A percentile compares a stretch with the other conserved stretches of the same genome.
phyloP scores from a whole-genome alignment of 1,140 invertebrate genomes.

The Eriosoma lanigerum region DNA sequence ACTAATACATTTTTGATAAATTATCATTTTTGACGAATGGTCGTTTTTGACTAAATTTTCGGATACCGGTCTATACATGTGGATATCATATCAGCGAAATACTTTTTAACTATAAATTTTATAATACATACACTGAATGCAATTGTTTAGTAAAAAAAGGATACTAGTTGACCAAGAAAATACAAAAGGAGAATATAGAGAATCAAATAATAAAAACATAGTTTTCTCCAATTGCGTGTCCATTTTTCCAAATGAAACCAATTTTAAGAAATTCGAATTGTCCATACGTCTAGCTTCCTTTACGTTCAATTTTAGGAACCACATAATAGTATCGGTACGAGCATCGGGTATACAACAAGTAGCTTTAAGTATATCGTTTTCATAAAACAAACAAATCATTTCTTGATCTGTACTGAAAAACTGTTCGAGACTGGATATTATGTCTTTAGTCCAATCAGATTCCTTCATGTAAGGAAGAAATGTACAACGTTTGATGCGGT shows the following conservation, averaged over 20 bases:
- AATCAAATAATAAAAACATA: conserved; percentile 19
- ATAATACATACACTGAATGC: no score
- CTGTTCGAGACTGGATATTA: not conserved
- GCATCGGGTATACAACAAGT: not conserved
- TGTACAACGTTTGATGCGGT: conserved; percentile 18
- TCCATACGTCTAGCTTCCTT: not conserved
- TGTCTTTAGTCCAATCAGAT: not conserved
- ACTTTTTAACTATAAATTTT: no score
- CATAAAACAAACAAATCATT: conserved; percentile 22
- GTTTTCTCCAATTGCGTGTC: conserved; percentile 39
- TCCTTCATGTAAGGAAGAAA: not conserved
- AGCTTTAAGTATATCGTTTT: conserved; percentile 23
- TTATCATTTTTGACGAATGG: no score
- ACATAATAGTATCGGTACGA: not conserved
- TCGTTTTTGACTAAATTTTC: no score
- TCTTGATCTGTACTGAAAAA: not conserved
- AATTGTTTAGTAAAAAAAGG: not conserved
- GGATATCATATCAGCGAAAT: no score
- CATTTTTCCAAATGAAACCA: conserved; percentile 4
- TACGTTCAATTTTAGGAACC: conserved; percentile 5
- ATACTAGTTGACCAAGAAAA: conserved; percentile 40
- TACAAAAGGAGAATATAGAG: conserved; percentile 30
- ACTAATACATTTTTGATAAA: no score
- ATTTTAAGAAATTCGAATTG: not conserved
- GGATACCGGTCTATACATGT: no score